These are phyloP conservation scores for Acanthopleura granulata DNA, from an alignment of 2,888 invertebrate species.

Conservation along the genomic window DNA sequence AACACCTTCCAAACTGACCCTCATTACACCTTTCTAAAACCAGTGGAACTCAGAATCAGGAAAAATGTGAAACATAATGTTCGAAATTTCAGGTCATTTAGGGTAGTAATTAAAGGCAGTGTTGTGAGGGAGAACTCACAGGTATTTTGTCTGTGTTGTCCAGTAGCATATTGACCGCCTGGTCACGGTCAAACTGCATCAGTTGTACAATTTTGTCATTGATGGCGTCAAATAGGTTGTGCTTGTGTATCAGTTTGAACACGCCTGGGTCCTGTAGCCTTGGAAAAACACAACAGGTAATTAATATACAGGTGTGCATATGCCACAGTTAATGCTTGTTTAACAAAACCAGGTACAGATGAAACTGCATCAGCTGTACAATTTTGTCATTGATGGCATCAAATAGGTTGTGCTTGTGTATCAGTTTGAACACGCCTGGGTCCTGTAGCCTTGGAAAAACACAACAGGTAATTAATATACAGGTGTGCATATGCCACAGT, in stretches of 20 bases:
- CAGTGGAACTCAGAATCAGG: too few species aligned
- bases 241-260: conserved; percentile 86
- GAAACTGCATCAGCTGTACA: conserved; percentile 88
- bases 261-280: conserved; percentile 90
- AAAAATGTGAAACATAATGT: too few species aligned
- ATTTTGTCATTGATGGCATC: conserved; percentile 88
- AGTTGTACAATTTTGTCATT: conserved; percentile 89
- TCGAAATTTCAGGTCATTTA: too few species aligned
- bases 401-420: conserved; percentile 86
- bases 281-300: too few species aligned
- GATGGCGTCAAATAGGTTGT: conserved; percentile 85
- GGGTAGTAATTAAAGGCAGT: background rate
- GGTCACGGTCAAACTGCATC: conserved; percentile 83
- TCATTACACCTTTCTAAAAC: too few species aligned
- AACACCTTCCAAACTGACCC: too few species aligned
- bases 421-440: conserved; percentile 90
- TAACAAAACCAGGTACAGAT: conserved; percentile 78
- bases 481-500: too few species aligned
- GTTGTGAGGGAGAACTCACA: conserved; percentile 66
- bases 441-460: conserved; percentile 78
- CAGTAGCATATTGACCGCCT: conserved; percentile 85
- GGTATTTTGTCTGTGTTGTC: conserved; percentile 79
- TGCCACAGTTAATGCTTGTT: too few species aligned
- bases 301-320: too few species aligned
- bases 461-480: too few species aligned